Evolutionary conservation across 30 jellyfish, hydroid and myxozoan species (phyloP).

Genomic region (Aurelia sp.): DNA sequence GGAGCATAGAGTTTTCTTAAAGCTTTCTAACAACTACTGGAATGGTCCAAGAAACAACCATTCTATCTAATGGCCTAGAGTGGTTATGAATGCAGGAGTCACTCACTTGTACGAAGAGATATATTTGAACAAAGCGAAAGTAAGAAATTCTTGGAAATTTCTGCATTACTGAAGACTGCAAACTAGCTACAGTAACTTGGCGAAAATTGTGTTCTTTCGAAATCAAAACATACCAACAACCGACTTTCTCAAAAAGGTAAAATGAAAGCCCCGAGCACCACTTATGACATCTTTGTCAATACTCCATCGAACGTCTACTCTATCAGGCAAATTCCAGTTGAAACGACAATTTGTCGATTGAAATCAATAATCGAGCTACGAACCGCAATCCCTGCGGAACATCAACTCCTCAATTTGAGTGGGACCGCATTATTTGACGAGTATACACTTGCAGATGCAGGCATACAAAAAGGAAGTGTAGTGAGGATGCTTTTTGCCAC

Average conservation of each 20-base stretch:
- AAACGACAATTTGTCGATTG: slow-evolving; percentile 12
- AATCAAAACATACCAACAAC: too few species aligned
- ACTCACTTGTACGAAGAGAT: too few species aligned
- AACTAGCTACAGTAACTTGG: too few species aligned
- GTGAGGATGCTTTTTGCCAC: slow-evolving; percentile 39
- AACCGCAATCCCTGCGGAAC: slow-evolving; percentile 66
- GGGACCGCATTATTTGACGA: slow-evolving; percentile 14
- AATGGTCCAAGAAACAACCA: too few species aligned
- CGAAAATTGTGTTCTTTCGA: too few species aligned
- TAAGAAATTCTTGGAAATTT: too few species aligned
- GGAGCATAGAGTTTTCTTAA: too few species aligned
- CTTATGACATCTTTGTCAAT: slow-evolving; percentile 22
- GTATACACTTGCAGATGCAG: slow-evolving; percentile 15
- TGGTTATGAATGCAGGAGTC: too few species aligned
- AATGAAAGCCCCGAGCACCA: slow-evolving; percentile 25
- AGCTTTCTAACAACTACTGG: too few species aligned
- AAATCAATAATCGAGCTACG: slow-evolving; percentile 44
- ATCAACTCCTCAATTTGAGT: slow-evolving; percentile 27
- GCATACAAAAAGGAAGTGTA: slow-evolving; percentile 12
- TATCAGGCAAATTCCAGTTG: slow-evolving; percentile 18
- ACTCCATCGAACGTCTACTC: slow-evolving; percentile 42
- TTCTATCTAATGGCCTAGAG: too few species aligned
- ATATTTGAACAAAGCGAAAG: too few species aligned
- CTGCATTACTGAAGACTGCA: too few species aligned
- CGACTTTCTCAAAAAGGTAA: not conserved